These are phyloP conservation scores for Genyomyrus donnyi DNA, from an alignment of 2,113 vertebrate species.

Conservation along the genomic window DNA sequence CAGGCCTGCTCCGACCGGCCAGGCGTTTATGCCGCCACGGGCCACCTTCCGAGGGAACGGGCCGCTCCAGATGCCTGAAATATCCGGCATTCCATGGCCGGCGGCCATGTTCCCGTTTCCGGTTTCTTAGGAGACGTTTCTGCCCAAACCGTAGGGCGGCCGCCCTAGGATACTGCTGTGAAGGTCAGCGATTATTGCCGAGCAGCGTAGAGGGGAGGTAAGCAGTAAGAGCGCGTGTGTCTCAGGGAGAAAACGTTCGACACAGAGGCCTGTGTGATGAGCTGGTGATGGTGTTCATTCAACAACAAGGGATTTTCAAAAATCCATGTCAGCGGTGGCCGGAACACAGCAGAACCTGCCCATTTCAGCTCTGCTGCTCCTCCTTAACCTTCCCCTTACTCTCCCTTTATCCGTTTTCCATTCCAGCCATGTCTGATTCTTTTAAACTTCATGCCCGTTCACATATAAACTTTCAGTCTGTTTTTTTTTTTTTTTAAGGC, in stretches of 20 bases:
- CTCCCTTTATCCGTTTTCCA: conserved; percentile 23
- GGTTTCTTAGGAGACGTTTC: not conserved
- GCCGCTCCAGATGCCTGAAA: conserved; percentile 12
- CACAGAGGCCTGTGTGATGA: not conserved
- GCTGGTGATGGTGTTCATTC: not conserved
- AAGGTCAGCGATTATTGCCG: not conserved
- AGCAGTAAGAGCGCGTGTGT: not conserved
- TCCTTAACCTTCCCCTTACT: conserved; percentile 26
- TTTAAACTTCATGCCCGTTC: conserved; percentile 29
- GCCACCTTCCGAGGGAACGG: conserved; percentile 29
- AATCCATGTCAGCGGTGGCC: conserved; percentile 6
- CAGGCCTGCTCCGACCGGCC: conserved; percentile 30
- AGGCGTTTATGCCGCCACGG: not conserved
- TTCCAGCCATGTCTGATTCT: conserved; percentile 37
- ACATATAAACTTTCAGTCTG: conserved; percentile 26
- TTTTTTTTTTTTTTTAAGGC: conserved; percentile 4
- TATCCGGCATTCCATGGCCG: not conserved
- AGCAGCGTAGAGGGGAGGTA: not conserved
- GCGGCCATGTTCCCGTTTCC: not conserved
- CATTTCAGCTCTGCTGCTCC: conserved; percentile 31
- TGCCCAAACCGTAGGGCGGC: not conserved
- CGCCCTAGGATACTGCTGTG: not conserved
- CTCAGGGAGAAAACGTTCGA: not conserved
- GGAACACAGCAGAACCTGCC: conserved; percentile 14
- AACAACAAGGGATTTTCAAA: not conserved